Evolutionary conservation across 2,888 invertebrate genomes (phyloP), one percentile per base, ranked within the genome.

Genomic region (Orchestes rusci): DNA sequence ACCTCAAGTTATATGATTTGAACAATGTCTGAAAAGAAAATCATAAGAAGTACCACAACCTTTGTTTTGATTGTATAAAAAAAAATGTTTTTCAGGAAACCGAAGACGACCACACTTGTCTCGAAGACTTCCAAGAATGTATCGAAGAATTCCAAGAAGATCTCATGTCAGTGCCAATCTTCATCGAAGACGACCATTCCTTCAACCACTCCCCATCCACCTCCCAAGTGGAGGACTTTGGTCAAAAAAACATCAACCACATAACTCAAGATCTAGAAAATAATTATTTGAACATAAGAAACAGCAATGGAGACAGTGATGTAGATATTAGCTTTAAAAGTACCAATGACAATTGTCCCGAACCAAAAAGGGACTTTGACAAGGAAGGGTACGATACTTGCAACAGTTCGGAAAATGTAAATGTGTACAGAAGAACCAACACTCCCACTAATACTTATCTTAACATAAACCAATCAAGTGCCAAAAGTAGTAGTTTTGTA

Each of bases 81-180:
- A n/a, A n/a, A n/a, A n/a, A n/a, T n/a, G n/a, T n/a, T n/a, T 62
- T 63, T 23, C 55, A 67, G 67, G 77, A 77, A 1, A 63, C 76
- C 41, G 76, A 76, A 23, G 77, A 78, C 43, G 77, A 78, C 54
- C 76, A 77, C 57, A 78, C 77, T 1, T 77, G 77, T 30, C 71
- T 78, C 65, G 78, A 79, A 45, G 78, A 78, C 32, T 79, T 76
- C 56, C 78, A 79, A 60, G 78, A 79, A 63, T 79, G 78, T 55
- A 71, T 79, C 31, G 78, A 79, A 60, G 78, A 78, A 56, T 78
- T 78, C 53, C 77, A 77, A 3, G 78, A 79, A 59, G 77, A 77
- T 13, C 55, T 79, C 41, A 77, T 78, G 61, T 76, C 76, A 3
- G 75, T 78, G 10, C 76, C 77, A 56, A 77, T 78, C 57, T 77